phyloP scores from a whole-genome alignment of 2,888 invertebrate genomes.

The Drosophila lutescens region DNA sequence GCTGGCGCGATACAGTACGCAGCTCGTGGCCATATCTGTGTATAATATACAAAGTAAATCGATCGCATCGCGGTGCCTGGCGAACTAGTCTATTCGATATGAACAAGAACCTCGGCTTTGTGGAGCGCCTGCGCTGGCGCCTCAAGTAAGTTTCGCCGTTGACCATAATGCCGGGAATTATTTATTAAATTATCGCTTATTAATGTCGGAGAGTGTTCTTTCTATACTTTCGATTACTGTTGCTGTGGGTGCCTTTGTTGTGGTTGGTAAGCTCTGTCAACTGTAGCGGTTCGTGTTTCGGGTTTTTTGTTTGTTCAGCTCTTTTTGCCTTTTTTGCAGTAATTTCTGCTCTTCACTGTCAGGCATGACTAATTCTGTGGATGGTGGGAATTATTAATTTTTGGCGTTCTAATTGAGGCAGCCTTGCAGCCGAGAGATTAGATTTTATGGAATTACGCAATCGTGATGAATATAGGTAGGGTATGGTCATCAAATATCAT shows the following conservation, averaged over 20 bases:
- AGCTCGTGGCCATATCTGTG: constrained; percentile 39
- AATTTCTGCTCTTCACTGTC: constrained; percentile 21
- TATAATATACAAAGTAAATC: constrained; percentile 2
- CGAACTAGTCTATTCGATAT: constrained; percentile 50
- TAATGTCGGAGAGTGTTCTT: constrained; percentile 22
- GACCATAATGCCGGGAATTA: constrained; percentile 43
- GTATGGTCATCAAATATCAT: constrained; percentile 17
- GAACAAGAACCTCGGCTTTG: constrained; percentile 75
- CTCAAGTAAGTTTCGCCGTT: constrained; percentile 76
- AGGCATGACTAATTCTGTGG: constrained; percentile 41
- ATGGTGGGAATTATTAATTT: constrained; percentile 24
- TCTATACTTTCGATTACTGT: constrained; percentile 3
- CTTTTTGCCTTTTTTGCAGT: constrained; percentile 1
- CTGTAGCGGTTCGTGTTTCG: constrained; percentile 29
- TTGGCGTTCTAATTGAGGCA: constrained; percentile 42
- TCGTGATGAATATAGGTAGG: neutral
- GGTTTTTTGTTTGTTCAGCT: constrained; percentile 22
- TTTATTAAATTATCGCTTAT: constrained; percentile 35
- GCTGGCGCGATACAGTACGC: constrained; percentile 66
- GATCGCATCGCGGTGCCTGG: constrained; percentile 18
- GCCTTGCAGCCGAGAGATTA: constrained; percentile 21
- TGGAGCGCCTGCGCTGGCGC: constrained; percentile 79
- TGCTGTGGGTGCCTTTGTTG: constrained; percentile 13
- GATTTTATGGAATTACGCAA: constrained; percentile 26
- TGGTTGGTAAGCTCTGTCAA: constrained; percentile 35